Conservation (phyloP, 2,113 vertebrate species). For the Morone saxatilis region DNA sequence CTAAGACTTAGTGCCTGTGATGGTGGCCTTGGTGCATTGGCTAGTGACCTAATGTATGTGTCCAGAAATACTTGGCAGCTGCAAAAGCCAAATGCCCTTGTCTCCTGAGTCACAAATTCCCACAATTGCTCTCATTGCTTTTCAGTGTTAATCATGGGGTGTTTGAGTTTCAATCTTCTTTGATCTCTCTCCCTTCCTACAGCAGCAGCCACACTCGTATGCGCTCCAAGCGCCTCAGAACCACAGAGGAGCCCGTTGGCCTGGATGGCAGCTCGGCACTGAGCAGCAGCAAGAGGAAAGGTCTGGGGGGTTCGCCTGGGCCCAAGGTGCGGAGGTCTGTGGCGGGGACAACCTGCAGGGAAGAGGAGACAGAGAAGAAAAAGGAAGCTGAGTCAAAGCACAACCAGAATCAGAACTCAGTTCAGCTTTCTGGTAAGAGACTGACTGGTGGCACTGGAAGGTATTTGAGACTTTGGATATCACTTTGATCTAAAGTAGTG, state of each 20-base stretch:
- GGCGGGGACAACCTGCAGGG: slow-evolving; percentile 47
- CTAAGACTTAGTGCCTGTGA: background rate
- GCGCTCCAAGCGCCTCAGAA: slow-evolving; percentile 91
- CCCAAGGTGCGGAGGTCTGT: slow-evolving; percentile 69
- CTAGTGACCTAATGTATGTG: background rate
- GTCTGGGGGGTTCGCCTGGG: slow-evolving; percentile 50
- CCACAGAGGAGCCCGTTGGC: slow-evolving; percentile 83
- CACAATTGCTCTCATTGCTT: slow-evolving; percentile 8
- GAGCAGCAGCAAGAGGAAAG: slow-evolving; percentile 73
- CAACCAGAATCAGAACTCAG: slow-evolving; percentile 59
- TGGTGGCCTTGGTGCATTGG: background rate
- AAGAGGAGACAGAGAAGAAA: slow-evolving; percentile 68
- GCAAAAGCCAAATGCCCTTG: background rate
- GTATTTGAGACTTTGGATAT: slow-evolving; percentile 13
- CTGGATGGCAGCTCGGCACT: slow-evolving; percentile 71
- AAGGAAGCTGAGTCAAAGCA: slow-evolving; percentile 64
- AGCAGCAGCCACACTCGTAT: slow-evolving; percentile 86
- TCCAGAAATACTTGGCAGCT: background rate
- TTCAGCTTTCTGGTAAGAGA: slow-evolving; percentile 75
- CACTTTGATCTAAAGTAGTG: slow-evolving; percentile 2
- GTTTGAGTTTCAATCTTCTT: slow-evolving; percentile 7
- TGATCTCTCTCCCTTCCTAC: slow-evolving; percentile 1
- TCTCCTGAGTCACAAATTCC: slow-evolving; percentile 9
- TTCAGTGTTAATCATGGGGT: background rate
- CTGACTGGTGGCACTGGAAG: slow-evolving; percentile 14